Evolutionary conservation across 2,113 vertebrate genomes (phyloP).

Genomic region (Chionomys nivalis): DNA sequence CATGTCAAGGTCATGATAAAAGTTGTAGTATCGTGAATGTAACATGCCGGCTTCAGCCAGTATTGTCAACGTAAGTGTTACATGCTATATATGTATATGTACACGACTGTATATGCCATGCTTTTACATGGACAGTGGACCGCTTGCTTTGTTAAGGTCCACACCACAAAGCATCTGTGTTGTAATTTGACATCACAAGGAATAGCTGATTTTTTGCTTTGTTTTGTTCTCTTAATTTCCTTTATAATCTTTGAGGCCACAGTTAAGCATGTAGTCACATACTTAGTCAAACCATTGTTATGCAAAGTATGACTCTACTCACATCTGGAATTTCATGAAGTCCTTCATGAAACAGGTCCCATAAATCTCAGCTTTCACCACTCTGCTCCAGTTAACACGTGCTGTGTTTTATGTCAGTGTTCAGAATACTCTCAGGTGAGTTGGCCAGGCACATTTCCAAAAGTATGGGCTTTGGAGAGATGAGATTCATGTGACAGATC

Average conservation of each 20-base stretch:
- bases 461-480: background rate
- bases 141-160: background rate
- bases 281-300: background rate
- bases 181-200: background rate
- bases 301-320: background rate
- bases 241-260: background rate
- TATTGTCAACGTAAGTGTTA: background rate
- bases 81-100: too few relatives aligned
- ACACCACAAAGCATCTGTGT: too few relatives aligned
- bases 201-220: background rate
- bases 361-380: background rate
- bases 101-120: fast-evolving
- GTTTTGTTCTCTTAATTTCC: too few relatives aligned
- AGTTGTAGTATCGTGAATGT: background rate
- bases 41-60: too few relatives aligned
- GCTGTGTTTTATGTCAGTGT: too few relatives aligned
- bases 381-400: background rate
- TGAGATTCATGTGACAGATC: too few relatives aligned
- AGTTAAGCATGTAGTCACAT: background rate
- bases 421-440: background rate
- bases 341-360: background rate
- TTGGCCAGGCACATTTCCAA: background rate
- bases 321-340: background rate
- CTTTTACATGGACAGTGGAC: background rate
- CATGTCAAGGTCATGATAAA: background rate